Evolutionary conservation across 2,797 vertebrate species (phyloP).

Genomic region (Lophotriccus pileatus): DNA sequence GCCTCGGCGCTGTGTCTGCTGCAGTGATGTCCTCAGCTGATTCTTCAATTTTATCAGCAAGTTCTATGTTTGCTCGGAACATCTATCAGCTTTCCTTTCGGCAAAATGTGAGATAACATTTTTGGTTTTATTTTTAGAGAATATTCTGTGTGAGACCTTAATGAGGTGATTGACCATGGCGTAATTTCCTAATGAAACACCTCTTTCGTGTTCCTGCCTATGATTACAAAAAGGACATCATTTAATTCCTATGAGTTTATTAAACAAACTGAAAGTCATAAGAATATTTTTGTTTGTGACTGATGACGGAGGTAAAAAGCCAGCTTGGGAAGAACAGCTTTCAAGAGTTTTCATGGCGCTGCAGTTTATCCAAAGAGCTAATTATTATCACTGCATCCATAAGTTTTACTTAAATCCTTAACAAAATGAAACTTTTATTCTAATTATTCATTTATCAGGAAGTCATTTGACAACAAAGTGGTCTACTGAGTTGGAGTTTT

Average conservation of each 20-base stretch:
- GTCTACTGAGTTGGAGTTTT: neutral
- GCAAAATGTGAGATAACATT: constrained; percentile 85
- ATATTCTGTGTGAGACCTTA: neutral
- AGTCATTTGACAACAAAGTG: neutral
- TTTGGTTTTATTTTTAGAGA: neutral
- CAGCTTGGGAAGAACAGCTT: neutral
- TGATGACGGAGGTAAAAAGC: neutral
- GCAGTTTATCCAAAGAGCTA: neutral
- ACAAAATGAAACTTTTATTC: neutral
- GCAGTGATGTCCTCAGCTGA: constrained; percentile 99
- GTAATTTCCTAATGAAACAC: neutral
- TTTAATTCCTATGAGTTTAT: neutral
- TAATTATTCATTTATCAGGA: neutral
- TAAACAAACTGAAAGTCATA: neutral
- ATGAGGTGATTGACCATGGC: neutral
- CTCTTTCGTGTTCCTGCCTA: neutral
- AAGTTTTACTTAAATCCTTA: neutral
- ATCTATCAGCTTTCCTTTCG: constrained; percentile 95
- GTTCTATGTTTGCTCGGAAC: constrained; percentile 98
- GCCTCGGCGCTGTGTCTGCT: constrained; percentile 93
- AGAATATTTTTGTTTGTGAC: neutral
- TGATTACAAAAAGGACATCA: neutral
- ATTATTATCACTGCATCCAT: neutral
- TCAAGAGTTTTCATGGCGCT: neutral
- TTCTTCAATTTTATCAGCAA: constrained; percentile 96